phyloP scores from a whole-genome alignment of 2,888 invertebrate species.

The Geotrupes spiniger region DNA sequence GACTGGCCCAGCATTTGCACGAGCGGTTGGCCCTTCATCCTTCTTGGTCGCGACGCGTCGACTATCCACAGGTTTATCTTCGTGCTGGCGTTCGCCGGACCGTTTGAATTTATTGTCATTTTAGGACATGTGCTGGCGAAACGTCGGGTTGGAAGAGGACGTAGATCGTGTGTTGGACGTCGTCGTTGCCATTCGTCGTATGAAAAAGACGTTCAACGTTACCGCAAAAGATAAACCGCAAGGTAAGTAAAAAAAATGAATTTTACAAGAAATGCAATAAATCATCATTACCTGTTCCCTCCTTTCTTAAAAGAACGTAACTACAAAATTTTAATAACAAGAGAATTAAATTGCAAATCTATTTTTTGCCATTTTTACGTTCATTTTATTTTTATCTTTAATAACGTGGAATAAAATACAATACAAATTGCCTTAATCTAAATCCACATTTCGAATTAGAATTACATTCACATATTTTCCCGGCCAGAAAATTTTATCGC shows the following conservation, averaged over 20 bases:
- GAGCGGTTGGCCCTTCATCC: conserved; percentile 71
- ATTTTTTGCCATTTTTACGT: no score
- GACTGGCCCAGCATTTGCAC: conserved; percentile 92
- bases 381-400: no score
- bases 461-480: no score
- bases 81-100: background rate
- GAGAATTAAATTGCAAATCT: no score
- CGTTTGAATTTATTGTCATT: conserved; percentile 9
- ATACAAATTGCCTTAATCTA: no score
- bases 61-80: conserved; percentile 36
- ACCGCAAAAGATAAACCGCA: conserved; percentile 41
- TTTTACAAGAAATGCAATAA: no score
- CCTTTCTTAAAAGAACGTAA: no score
- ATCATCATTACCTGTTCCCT: no score
- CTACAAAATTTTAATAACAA: no score
- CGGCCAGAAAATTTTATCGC: no score
- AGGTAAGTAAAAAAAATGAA: conserved; percentile 33
- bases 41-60: conserved; percentile 22
- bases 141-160: conserved; percentile 39
- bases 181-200: conserved; percentile 41
- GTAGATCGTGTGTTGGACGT: conserved; percentile 40
- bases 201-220: conserved; percentile 46
- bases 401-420: no score
- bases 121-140: conserved; percentile 34
- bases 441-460: no score